phyloP scores from a whole-genome alignment of 2,888 invertebrate genomes.

The Rotaria socialis region DNA sequence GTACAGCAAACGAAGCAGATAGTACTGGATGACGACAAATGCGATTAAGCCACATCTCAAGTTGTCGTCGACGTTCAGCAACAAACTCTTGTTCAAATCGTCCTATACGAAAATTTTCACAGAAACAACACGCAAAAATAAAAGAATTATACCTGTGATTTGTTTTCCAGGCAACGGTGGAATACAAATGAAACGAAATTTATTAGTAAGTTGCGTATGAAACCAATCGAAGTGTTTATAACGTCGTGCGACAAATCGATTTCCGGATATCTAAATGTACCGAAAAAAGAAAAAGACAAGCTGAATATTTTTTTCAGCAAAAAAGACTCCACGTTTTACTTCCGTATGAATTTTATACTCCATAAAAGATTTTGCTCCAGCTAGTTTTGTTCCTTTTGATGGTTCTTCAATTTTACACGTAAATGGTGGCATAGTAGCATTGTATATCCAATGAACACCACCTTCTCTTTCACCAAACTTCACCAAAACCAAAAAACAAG shows the following conservation, averaged over 20 bases:
- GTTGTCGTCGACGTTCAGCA: conserved; percentile 82
- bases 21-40: conserved; percentile 92
- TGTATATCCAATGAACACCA: neutral
- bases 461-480: neutral
- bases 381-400: neutral
- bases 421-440: neutral
- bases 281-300: neutral
- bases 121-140: neutral
- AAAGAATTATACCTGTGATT: conserved; percentile 68
- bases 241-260: conserved; percentile 63
- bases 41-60: conserved; percentile 92
- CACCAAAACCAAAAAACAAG: no score
- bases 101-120: conserved; percentile 40
- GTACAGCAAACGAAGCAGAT: conserved; percentile 84
- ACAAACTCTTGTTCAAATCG: conserved; percentile 90
- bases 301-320: no score
- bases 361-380: neutral
- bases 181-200: conserved; percentile 86
- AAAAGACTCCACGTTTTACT: neutral
- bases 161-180: conserved; percentile 97
- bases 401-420: conserved; percentile 16
- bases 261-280: neutral
- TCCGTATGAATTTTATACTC: conserved; percentile 28
- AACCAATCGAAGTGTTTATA: conserved; percentile 99
- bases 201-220: conserved; percentile 83